Evolutionary conservation across 2,113 vertebrate genomes (phyloP).

Genomic region (Ageneiosus marmoratus): DNA sequence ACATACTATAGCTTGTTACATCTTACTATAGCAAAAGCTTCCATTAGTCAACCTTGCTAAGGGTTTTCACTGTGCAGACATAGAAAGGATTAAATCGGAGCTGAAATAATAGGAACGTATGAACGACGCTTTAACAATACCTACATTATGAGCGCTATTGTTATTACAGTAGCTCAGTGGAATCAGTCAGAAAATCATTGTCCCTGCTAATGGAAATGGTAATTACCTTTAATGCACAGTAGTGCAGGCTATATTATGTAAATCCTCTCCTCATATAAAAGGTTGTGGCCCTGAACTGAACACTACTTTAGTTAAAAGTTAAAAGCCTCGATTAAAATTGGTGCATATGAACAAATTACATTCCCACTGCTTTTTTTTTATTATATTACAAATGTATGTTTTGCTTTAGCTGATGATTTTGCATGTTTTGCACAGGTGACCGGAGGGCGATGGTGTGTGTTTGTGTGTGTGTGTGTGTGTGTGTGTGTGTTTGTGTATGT

Average conservation of each 20-base stretch:
- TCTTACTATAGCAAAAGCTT: background rate
- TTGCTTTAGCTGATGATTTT: conserved; percentile 11
- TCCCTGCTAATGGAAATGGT: conserved; percentile 20
- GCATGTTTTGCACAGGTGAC: conserved; percentile 30
- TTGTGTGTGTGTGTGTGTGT: conserved; percentile 40
- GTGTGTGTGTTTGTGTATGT: conserved; percentile 47
- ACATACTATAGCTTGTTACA: background rate
- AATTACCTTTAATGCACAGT: conserved; percentile 29
- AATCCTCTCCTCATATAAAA: background rate
- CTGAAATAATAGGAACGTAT: conserved; percentile 28
- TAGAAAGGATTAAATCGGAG: background rate
- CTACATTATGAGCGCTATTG: conserved; percentile 6
- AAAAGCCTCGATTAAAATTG: background rate
- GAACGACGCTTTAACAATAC: conserved; percentile 4
- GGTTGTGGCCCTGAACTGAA: conserved; percentile 10
- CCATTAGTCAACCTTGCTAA: background rate
- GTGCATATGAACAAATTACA: background rate
- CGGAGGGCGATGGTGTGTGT: conserved; percentile 35
- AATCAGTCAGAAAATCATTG: conserved; percentile 28
- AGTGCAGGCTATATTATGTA: background rate
- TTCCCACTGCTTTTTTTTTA: background rate
- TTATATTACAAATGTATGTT: background rate
- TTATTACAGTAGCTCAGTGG: background rate
- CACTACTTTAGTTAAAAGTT: background rate
- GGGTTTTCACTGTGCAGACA: background rate